These are phyloP conservation scores for Corythoichthys intestinalis DNA, from an alignment of 2,113 vertebrate species.

Conservation along the genomic window DNA sequence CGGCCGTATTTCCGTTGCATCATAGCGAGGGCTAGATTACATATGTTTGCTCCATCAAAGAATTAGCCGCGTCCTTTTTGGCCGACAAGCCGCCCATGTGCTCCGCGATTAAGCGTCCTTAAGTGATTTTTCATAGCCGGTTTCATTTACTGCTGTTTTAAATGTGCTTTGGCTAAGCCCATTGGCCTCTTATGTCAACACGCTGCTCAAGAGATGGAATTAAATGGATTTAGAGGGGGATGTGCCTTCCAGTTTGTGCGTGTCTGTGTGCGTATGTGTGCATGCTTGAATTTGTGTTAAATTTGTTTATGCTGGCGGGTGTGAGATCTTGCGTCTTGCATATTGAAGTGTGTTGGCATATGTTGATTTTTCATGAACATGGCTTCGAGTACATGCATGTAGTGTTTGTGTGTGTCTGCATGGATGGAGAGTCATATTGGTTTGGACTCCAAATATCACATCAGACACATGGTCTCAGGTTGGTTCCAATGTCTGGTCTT, in stretches of 20 bases:
- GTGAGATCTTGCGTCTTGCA: slow-evolving; percentile 4
- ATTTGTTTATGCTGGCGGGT: slow-evolving; percentile 21
- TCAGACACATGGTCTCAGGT: slow-evolving; percentile 67
- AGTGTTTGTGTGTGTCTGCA: background rate
- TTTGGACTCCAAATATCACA: slow-evolving; percentile 46
- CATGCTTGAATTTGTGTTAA: slow-evolving; percentile 22
- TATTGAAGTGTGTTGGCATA: slow-evolving; percentile 10
- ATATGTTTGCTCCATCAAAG: slow-evolving; percentile 62
- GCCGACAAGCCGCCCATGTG: slow-evolving; percentile 56
- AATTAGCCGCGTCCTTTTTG: slow-evolving; percentile 48
- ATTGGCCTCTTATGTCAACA: slow-evolving; percentile 74
- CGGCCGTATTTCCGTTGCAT: slow-evolving; percentile 47
- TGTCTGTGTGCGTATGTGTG: slow-evolving; percentile 20
- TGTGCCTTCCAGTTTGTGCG: slow-evolving; percentile 20
- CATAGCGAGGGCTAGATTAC: slow-evolving; percentile 55
- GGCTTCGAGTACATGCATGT: slow-evolving; percentile 3
- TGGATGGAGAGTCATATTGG: background rate
- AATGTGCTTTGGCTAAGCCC: slow-evolving; percentile 70
- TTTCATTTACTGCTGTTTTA: slow-evolving; percentile 69
- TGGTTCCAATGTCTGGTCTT: slow-evolving; percentile 54
- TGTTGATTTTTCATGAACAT: slow-evolving; percentile 14
- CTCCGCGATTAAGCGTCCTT: slow-evolving; percentile 60
- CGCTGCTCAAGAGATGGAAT: slow-evolving; percentile 69
- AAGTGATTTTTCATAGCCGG: slow-evolving; percentile 69
- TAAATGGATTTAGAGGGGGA: slow-evolving; percentile 67